These are phyloP conservation scores for Bombylius discolor DNA, from an alignment of 2,888 invertebrate species.

Conservation along the genomic window DNA sequence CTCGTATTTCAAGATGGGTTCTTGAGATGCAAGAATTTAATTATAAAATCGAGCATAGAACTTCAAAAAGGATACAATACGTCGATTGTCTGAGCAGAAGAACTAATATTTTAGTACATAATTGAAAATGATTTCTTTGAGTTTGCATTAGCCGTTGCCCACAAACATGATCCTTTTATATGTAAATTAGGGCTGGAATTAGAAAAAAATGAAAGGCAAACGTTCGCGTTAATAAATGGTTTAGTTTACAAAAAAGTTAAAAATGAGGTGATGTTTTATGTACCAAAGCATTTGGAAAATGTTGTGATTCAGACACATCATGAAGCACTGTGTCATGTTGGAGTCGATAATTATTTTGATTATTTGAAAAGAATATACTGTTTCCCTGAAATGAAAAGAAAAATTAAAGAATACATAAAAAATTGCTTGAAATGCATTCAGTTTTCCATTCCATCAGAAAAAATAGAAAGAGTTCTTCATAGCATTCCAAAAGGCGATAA, in stretches of 20 bases:
- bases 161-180: not conserved
- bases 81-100: slow-evolving; percentile 4
- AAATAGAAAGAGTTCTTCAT: slow-evolving; percentile 23
- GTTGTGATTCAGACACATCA: slow-evolving; percentile 10
- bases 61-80: not conserved
- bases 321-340: slow-evolving; percentile 11
- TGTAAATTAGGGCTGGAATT: not conserved
- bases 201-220: not conserved
- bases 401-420: slow-evolving; percentile 27
- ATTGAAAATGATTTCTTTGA: not conserved
- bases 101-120: not conserved
- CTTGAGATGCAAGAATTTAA: too few species aligned
- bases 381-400: slow-evolving; percentile 28
- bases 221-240: not conserved
- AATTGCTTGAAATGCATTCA: slow-evolving; percentile 29
- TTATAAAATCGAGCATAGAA: too few species aligned
- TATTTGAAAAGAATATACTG: slow-evolving; percentile 22
- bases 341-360: slow-evolving; percentile 5
- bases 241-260: not conserved
- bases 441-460: slow-evolving; percentile 21
- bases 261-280: slow-evolving; percentile 5
- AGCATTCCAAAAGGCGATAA: slow-evolving; percentile 27
- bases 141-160: not conserved
- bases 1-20: too few species aligned
- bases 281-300: slow-evolving; percentile 8